Percentiles rank a stretch among this genome's conserved stretches.
These are phyloP conservation scores for Eidolon helvum DNA, from an alignment of 2,113 vertebrate species.

Conservation along the genomic window DNA sequence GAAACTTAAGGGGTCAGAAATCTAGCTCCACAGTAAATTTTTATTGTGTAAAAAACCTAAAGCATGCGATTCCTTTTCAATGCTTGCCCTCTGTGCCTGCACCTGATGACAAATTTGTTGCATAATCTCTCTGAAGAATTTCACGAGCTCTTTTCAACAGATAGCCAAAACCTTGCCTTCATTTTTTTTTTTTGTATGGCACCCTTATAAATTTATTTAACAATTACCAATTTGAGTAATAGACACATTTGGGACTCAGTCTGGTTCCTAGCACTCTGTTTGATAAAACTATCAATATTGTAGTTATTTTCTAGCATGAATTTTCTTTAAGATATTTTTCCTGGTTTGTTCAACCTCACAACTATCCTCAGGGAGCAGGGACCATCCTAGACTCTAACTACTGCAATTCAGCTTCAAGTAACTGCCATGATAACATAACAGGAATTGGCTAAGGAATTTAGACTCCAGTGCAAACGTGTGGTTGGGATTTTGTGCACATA, in stretches of 20 bases:
- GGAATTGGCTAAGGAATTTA: conserved; percentile 52
- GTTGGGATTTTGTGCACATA: not conserved
- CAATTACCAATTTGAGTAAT: not conserved
- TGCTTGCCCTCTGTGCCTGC: not conserved
- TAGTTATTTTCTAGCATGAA: not conserved
- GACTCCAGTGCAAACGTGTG: not conserved
- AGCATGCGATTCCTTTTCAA: not conserved
- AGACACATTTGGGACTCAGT: not conserved
- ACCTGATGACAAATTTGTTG: not conserved
- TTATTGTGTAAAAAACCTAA: not conserved
- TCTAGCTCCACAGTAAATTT: not conserved
- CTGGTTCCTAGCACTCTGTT: not conserved
- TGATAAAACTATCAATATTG: not conserved
- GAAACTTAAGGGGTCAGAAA: conserved; percentile 5
- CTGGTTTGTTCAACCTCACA: conserved; percentile 11
- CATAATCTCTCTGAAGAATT: not conserved
- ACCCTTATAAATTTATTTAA: conserved; percentile 25
- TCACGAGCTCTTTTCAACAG: not conserved
- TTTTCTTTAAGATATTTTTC: conserved; percentile 30
- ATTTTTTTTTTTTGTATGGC: not conserved
- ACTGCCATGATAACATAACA: conserved; percentile 26
- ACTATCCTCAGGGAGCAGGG: not conserved
- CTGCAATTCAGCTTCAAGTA: conserved; percentile 1
- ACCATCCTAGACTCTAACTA: not conserved
- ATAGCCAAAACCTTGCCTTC: not conserved